phyloP scores from a whole-genome alignment of 2,113 vertebrate species.

The Hystrix brachyura region DNA sequence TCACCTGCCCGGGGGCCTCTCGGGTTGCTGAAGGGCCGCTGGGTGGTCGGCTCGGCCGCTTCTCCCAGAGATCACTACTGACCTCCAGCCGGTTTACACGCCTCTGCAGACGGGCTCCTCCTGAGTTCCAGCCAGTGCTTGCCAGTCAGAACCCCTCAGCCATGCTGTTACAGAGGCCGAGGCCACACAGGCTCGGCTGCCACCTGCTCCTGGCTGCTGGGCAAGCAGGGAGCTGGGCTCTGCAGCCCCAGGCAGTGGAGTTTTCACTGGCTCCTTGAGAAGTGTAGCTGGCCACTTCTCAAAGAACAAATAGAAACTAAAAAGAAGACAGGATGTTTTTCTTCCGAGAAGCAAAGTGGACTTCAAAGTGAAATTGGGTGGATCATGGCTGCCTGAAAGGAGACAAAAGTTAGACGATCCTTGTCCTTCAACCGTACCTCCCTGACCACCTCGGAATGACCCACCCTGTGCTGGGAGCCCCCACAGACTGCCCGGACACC shows the following conservation, averaged over 20 bases:
- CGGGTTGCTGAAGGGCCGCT: background rate
- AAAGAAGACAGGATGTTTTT: background rate
- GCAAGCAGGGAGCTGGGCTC: background rate
- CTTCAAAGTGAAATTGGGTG: background rate
- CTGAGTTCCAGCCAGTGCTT: background rate
- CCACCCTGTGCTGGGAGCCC: background rate
- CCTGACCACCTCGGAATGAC: background rate
- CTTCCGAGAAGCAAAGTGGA: background rate
- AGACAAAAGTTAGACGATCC: background rate
- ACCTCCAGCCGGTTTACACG: background rate
- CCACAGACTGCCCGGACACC: background rate
- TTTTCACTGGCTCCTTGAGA: background rate
- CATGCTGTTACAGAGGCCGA: background rate
- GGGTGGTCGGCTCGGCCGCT: background rate
- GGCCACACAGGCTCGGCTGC: background rate
- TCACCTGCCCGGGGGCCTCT: background rate
- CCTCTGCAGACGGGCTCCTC: background rate
- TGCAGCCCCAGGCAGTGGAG: background rate
- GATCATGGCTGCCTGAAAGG: background rate
- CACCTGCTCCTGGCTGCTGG: background rate
- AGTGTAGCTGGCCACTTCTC: background rate
- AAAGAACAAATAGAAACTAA: constrained; percentile 26
- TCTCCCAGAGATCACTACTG: background rate
- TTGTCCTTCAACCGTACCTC: background rate
- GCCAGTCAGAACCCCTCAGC: background rate